phyloP scores from a whole-genome alignment of 2,888 invertebrate species.

The Temnothorax unifasciatus region DNA sequence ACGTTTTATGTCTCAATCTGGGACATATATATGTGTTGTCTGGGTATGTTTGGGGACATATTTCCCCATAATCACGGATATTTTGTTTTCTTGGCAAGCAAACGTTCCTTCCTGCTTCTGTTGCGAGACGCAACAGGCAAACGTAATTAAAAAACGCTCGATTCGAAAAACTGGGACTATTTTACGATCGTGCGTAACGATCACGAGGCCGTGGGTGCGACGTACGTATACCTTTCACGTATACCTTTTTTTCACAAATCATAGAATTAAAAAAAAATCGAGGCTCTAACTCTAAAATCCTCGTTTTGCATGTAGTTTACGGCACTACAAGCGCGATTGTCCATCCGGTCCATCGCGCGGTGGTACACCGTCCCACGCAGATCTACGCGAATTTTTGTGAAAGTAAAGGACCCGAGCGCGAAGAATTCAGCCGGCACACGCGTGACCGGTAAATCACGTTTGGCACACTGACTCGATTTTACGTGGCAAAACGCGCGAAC shows the following conservation, averaged over 20 bases:
- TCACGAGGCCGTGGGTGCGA: no score
- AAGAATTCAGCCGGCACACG: conserved; percentile 21
- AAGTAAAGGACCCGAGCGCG: conserved; percentile 59
- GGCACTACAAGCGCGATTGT: not conserved
- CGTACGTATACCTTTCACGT: no score
- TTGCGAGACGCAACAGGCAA: not conserved
- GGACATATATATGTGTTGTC: no score
- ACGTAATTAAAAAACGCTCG: not conserved
- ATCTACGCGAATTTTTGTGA: conserved; percentile 59
- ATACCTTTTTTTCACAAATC: not conserved
- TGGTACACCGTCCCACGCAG: conserved; percentile 22
- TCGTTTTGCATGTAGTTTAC: not conserved
- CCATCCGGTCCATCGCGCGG: not conserved
- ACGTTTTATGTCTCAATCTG: no score
- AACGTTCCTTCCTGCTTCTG: not conserved
- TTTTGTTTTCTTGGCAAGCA: not conserved
- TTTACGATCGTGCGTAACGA: not conserved
- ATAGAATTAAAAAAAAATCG: not conserved
- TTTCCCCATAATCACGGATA: not conserved
- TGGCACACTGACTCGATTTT: conserved; percentile 74
- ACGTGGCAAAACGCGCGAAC: conserved; percentile 60
- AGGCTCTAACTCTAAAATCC: not conserved
- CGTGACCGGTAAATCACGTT: conserved; percentile 58
- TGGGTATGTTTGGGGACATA: not conserved
- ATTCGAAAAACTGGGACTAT: not conserved